Base-by-base conservation (phyloP, 2,797 vertebrate genomes). In the Holocentrus rufus region DNA sequence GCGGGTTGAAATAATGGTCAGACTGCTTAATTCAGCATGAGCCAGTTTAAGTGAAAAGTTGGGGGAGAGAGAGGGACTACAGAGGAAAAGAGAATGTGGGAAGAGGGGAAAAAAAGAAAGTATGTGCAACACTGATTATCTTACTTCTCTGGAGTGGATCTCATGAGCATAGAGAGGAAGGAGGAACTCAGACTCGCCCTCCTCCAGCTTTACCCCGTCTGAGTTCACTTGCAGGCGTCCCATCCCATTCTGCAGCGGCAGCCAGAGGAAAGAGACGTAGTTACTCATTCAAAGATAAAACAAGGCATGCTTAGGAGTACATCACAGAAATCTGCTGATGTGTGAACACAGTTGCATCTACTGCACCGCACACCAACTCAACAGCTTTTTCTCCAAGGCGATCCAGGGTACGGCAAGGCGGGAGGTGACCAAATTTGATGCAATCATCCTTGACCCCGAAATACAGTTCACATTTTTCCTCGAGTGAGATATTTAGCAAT, bases 121-220 rank as follows among this genome's bases (percentile, higher is more conserved):
- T 44, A 22, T 46, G 77, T 74, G 72, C 68, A 76, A 55, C 13
- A n/a, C n/a, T 66, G 72, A 62, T 85, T 70, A 53, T 61, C 93
- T 90, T 93, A 99, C 98, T 92, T 94, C 91, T 95, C 98, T 95
- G 44, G 97, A 99, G 92, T 94, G 93, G 85, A 99, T 96, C 93
- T 97, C 96, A 91, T 97, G 89, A 86, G 95, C 96, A 66, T 98
- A 98, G 71, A 99, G 80, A 0, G 98, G 97, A 70, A 95, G 93
- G 42, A 99, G 95, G 84, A 98, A 99, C 86, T 99, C 98, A 0
- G 97, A 98, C 75, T 99, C 96, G 49, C 97, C 97, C 0, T 92
- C 83, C 77, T 98, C 96, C 80, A 99, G 89, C 68, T 92, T 95
- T 77, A 99, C 94, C 5, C 96, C 96, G 31, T 98, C 95, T 72